Conservation (phyloP, 2,888 invertebrate species). For the Troides oblongomaculatus region DNA sequence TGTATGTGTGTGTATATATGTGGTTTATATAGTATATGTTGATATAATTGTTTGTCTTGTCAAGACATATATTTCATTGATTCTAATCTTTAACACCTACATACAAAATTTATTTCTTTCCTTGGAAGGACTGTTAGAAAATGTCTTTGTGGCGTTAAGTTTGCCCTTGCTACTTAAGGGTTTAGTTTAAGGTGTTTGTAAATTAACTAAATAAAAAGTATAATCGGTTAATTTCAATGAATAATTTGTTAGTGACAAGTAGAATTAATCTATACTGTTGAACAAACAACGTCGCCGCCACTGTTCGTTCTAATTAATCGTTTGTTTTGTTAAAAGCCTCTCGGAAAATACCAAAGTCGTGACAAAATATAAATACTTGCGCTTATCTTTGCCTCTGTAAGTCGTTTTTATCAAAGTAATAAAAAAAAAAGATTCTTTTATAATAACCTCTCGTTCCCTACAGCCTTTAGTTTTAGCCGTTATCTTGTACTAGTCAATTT, state of each 20-base stretch:
- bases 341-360: constrained; percentile 8
- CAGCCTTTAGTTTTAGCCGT: background rate
- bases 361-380: constrained; percentile 12
- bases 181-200: too few relatives aligned
- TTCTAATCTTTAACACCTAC: too few relatives aligned
- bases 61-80: too few relatives aligned
- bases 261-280: constrained; percentile 5
- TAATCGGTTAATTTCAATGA: background rate
- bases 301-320: constrained; percentile 12
- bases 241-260: constrained; percentile 11
- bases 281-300: constrained; percentile 9
- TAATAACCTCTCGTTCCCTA: background rate
- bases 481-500: too few relatives aligned
- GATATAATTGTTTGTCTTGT: too few relatives aligned
- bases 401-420: background rate
- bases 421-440: background rate
- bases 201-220: too few relatives aligned
- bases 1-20: too few relatives aligned
- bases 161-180: too few relatives aligned
- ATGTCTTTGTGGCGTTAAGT: too few relatives aligned
- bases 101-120: too few relatives aligned
- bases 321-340: constrained; percentile 16
- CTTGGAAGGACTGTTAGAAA: too few relatives aligned
- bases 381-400: constrained; percentile 3
- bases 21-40: too few relatives aligned